These are phyloP conservation scores for Torymus texanus DNA, from an alignment of 2,888 invertebrate genomes.

Conservation along the genomic window DNA sequence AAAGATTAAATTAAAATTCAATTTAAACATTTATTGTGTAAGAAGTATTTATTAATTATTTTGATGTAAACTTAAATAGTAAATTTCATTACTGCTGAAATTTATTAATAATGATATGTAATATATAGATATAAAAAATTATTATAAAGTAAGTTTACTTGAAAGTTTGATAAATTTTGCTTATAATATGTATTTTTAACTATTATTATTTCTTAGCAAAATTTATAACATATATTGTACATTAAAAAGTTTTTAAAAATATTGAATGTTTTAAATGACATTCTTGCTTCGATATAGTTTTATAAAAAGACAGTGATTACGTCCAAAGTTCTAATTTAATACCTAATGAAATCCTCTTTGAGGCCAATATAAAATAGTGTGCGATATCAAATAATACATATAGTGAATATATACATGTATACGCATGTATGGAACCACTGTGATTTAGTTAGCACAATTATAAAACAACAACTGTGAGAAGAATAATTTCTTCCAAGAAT, in stretches of 20 bases:
- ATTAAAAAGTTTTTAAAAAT: conserved; percentile 8
- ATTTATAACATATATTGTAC: conserved; percentile 13
- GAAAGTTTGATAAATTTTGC: too few species aligned
- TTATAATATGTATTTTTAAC: not conserved
- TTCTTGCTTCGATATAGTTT: conserved; percentile 22
- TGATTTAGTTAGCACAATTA: conserved; percentile 50
- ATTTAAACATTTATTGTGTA: too few species aligned
- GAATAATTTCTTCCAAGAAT: conserved; percentile 34
- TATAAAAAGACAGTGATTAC: conserved; percentile 32
- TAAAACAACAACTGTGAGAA: conserved; percentile 27
- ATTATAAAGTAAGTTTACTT: too few species aligned
- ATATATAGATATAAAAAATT: too few species aligned
- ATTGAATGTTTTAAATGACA: conserved; percentile 4
- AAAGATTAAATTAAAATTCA: too few species aligned
- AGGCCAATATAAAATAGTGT: conserved; percentile 25
- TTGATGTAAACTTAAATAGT: too few species aligned
- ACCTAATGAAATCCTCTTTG: conserved; percentile 28
- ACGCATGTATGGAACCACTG: conserved; percentile 29
- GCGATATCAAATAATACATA: conserved; percentile 22
- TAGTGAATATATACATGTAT: not conserved
- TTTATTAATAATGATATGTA: too few species aligned
- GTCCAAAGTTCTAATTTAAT: conserved; percentile 38
- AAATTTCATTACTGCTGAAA: too few species aligned
- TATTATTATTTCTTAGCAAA: conserved; percentile 21
- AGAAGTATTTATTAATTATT: too few species aligned